A percentile compares a stretch with the other conserved stretches of the same genome.
phyloP scores from a whole-genome alignment of 2,888 invertebrate species.

The Hypomecis punctinalis region DNA sequence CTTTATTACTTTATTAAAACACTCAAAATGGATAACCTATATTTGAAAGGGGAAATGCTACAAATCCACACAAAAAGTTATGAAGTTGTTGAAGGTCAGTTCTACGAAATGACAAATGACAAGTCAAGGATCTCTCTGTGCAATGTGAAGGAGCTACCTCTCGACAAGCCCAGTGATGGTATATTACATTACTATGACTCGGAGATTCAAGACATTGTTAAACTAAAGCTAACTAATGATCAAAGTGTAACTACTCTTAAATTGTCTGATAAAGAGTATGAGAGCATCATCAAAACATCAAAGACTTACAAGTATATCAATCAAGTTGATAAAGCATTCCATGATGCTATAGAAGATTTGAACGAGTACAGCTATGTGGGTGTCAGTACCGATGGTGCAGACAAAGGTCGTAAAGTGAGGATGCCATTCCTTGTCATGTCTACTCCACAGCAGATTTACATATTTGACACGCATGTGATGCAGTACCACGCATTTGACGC shows the following conservation, averaged over 20 bases:
- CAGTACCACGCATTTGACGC: constrained; percentile 79
- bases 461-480: constrained; percentile 81
- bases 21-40: constrained; percentile 75
- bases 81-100: constrained; percentile 76
- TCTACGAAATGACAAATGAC: constrained; percentile 74
- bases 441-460: constrained; percentile 76
- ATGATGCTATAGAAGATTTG: constrained; percentile 73
- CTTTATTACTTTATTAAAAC: constrained; percentile 34
- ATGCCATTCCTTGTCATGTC: constrained; percentile 78
- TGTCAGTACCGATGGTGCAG: constrained; percentile 77
- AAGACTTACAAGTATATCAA: constrained; percentile 78
- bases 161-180: constrained; percentile 65
- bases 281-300: constrained; percentile 70
- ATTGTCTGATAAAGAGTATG: constrained; percentile 74
- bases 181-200: constrained; percentile 73
- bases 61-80: constrained; percentile 78
- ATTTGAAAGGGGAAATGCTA: constrained; percentile 78
- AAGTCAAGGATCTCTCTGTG: constrained; percentile 78
- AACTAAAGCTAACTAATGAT: constrained; percentile 66
- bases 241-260: constrained; percentile 67
- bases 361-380: constrained; percentile 67
- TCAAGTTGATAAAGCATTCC: constrained; percentile 74
- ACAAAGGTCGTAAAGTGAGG: constrained; percentile 79
- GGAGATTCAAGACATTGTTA: constrained; percentile 74
- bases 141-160: constrained; percentile 70